Percentiles rank a stretch among this genome's conserved stretches.
These are phyloP conservation scores for Atta texana DNA, from an alignment of 1,140 invertebrate genomes.

Conservation along the genomic window DNA sequence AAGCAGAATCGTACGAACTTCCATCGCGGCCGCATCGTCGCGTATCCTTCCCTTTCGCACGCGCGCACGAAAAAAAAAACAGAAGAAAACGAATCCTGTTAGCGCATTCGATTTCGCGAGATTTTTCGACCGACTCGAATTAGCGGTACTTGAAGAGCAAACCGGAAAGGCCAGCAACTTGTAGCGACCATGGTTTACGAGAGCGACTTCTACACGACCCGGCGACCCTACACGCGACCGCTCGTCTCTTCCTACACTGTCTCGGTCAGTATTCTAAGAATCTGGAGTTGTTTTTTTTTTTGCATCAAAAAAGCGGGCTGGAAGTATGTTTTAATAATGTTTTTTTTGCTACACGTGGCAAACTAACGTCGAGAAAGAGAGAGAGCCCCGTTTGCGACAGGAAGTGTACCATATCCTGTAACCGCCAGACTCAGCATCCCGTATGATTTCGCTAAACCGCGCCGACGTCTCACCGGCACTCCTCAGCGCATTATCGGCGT, in stretches of 20 bases:
- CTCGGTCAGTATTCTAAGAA: constrained; percentile 89
- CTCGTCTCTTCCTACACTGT: constrained; percentile 91
- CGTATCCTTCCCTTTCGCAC: constrained; percentile 54
- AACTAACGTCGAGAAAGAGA: constrained; percentile 74
- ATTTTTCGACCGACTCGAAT: constrained; percentile 32
- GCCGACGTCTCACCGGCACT: constrained; percentile 58
- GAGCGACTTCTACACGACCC: constrained; percentile 95
- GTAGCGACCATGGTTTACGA: constrained; percentile 93
- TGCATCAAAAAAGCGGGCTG: constrained; percentile 64
- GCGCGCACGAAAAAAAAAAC: constrained; percentile 39
- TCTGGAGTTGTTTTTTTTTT: constrained; percentile 11
- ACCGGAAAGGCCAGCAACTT: constrained; percentile 39
- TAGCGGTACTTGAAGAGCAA: constrained; percentile 35
- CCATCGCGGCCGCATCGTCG: constrained; percentile 82
- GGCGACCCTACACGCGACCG: constrained; percentile 92
- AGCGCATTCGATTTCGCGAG: constrained; percentile 5
- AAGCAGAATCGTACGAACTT: constrained; percentile 84
- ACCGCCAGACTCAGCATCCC: constrained; percentile 36
- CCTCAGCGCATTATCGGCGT: background rate
- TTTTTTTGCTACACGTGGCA: constrained; percentile 70
- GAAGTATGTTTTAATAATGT: constrained; percentile 75
- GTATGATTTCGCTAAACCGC: constrained; percentile 39
- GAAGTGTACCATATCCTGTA: constrained; percentile 50
- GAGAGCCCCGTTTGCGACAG: constrained; percentile 66
- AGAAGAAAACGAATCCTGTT: background rate